phyloP scores from a whole-genome alignment of 2,797 vertebrate genomes.

The Pachyuromys duprasi region DNA sequence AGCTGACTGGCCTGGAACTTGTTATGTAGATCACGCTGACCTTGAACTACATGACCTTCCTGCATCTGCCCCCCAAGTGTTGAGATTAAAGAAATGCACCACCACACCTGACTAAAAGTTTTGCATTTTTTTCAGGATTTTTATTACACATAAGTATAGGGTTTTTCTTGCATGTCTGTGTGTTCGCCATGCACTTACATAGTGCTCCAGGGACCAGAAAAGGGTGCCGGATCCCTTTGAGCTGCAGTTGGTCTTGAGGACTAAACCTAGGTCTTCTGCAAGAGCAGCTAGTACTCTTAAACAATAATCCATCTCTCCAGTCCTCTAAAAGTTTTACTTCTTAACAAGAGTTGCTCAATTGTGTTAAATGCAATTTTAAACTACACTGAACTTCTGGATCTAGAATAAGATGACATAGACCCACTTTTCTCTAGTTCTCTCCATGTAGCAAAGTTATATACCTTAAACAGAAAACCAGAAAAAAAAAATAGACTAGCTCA shows the following conservation, averaged over 20 bases:
- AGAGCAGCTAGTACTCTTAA: not conserved
- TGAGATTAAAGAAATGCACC: not conserved
- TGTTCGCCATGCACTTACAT: not conserved
- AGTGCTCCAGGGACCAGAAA: not conserved
- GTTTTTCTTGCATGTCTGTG: not conserved
- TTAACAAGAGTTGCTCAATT: not conserved
- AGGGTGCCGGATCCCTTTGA: not conserved
- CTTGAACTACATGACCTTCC: not conserved
- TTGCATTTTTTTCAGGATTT: not conserved
- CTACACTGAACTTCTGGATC: not conserved
- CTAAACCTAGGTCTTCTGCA: not conserved
- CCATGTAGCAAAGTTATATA: conserved; percentile 19
- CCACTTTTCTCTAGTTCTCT: not conserved
- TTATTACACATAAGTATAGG: not conserved
- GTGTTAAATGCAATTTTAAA: conserved; percentile 31
- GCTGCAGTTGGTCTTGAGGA: not conserved
- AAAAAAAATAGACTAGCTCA: not conserved
- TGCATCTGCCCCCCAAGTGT: not conserved
- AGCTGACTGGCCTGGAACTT: not conserved
- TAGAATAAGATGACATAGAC: conserved; percentile 2
- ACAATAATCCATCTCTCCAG: not conserved
- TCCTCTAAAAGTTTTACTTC: not conserved
- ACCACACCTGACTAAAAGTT: not conserved
- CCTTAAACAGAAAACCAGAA: conserved; percentile 37
- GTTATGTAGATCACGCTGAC: not conserved